Evolutionary conservation across 2,888 invertebrate genomes (phyloP), one percentile per base, ranked within the genome.

Genomic region (Leucophora obtusa): DNA sequence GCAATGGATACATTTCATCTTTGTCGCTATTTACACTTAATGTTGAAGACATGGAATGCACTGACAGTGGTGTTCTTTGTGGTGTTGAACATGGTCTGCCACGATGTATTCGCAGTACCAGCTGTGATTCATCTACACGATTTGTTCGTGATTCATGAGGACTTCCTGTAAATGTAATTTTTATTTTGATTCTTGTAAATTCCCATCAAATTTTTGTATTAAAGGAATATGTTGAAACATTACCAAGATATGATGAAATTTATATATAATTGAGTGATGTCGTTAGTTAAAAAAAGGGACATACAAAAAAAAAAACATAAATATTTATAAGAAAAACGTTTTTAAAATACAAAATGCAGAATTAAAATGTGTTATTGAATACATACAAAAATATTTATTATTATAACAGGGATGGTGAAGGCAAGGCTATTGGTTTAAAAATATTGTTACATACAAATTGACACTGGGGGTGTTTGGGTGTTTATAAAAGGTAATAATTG

Each of bases 21-120:
- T 85, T 86, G 47, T 89, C 89, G 76, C 90, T 89, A 66, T 89
- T 94, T 11, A 93, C 93, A 58, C 93, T 94, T 85, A 93, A 93
- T 84, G 93, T 93, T 68, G 94, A 93, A 15, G 89, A 87, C 88
- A 89, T 94, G 14, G 93, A 93, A 66, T 93, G 91, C 8, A 93
- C 93, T 0, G 93, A 94, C 18, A 88, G 85, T 0, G 89, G 89
- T 0, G 93, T 93, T 8, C 90, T 86, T 28, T 91, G 89, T 0
- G 84, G 79, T 54, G 91, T 90, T 21, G 93, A 94, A 14, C 95
- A 92, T 0, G 90, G 88, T 28, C 90, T 86, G 0, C 98, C 98
- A 0, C 97, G 92, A 90, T 98, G 98, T 85, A 98, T 97, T 83
- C 98, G 93, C 83, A 98, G 91, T 0, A 97, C 97, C 70, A 98